A percentile compares a stretch with the other conserved stretches of the same genome.
Evolutionary conservation across 2,113 vertebrate species (phyloP).

Genomic region (Danio rerio): DNA sequence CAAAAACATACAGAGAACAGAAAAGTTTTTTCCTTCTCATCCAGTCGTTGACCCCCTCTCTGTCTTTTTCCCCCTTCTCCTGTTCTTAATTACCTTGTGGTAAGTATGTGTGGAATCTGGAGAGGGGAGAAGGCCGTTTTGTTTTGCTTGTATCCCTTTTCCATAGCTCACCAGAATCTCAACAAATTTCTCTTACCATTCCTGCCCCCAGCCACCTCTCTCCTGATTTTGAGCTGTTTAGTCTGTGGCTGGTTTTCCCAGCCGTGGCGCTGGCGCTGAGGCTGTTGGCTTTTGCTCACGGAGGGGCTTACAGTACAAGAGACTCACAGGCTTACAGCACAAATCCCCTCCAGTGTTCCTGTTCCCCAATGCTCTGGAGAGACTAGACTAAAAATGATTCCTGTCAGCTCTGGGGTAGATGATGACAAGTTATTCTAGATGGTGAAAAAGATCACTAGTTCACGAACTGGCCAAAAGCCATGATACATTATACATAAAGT

Average conservation of each 20-base stretch:
- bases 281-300: constrained; percentile 62
- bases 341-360: constrained; percentile 43
- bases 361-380: constrained; percentile 3
- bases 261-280: constrained; percentile 52
- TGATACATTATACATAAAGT: constrained; percentile 17
- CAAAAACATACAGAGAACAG: not conserved
- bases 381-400: constrained; percentile 62
- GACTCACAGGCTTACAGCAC: constrained; percentile 42
- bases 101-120: constrained; percentile 69
- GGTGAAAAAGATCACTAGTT: constrained; percentile 7
- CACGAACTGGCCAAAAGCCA: not conserved
- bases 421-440: constrained; percentile 16
- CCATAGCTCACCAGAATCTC: constrained; percentile 70
- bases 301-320: constrained; percentile 35
- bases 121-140: constrained; percentile 55
- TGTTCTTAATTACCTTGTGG: constrained; percentile 67
- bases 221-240: constrained; percentile 74
- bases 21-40: not conserved
- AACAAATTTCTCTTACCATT: constrained; percentile 56
- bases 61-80: constrained; percentile 28
- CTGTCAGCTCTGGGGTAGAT: constrained; percentile 55
- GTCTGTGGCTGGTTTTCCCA: constrained; percentile 78
- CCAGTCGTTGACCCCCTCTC: not conserved
- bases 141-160: constrained; percentile 76
- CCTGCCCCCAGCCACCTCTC: constrained; percentile 46